phyloP scores from a whole-genome alignment of 2,797 vertebrate genomes.

The Clarias fuscus region DNA sequence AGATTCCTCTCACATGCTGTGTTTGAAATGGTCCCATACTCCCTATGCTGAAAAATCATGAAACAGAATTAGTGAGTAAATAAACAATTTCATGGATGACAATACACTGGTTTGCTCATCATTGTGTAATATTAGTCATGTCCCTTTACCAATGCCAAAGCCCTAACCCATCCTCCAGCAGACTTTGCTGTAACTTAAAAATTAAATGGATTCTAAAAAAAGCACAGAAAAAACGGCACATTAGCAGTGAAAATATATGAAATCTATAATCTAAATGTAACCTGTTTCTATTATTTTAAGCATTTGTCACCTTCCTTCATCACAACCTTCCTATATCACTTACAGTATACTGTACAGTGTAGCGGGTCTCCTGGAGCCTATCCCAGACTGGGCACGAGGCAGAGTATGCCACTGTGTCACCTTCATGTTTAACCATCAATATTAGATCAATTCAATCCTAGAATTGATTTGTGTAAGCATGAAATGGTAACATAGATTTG shows the following conservation, averaged over 20 bases:
- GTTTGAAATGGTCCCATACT: neutral
- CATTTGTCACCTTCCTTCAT: too few relatives aligned
- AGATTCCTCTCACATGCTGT: neutral
- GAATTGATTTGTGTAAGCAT: neutral
- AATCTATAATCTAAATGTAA: neutral
- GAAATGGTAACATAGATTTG: neutral
- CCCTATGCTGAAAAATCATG: neutral
- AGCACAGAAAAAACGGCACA: too few relatives aligned
- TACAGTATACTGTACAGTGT: too few relatives aligned
- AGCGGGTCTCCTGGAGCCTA: too few relatives aligned
- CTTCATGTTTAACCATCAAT: neutral
- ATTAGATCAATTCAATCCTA: neutral
- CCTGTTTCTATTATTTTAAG: too few relatives aligned
- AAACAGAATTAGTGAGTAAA: constrained; percentile 1
- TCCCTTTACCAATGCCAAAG: neutral
- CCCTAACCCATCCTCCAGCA: neutral
- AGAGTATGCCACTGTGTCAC: too few relatives aligned
- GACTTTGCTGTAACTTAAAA: neutral
- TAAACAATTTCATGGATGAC: neutral
- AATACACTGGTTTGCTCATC: neutral
- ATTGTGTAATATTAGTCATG: neutral
- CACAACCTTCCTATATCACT: too few relatives aligned
- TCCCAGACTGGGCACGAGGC: too few relatives aligned
- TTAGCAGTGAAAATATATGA: neutral
- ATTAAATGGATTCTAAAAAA: neutral